A percentile compares a stretch with the other conserved stretches of the same genome.
These are phyloP conservation scores for Loripinus fragilis DNA, from an alignment of 2,888 invertebrate species.

Conservation along the genomic window DNA sequence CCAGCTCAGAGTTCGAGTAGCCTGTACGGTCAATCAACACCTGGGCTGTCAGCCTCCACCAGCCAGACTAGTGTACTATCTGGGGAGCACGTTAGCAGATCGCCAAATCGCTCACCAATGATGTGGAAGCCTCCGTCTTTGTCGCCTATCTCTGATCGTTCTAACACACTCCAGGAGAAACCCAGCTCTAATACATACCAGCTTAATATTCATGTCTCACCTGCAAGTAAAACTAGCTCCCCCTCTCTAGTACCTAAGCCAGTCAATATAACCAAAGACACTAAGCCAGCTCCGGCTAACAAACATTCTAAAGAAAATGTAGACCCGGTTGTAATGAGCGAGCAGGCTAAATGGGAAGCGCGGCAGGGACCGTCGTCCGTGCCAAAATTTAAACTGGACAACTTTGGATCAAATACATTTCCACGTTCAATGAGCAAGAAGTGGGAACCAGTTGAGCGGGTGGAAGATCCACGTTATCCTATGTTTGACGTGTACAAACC, in stretches of 20 bases:
- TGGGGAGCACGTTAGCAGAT: conserved; percentile 38
- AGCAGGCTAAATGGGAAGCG: conserved; percentile 57
- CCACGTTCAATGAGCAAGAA: conserved; percentile 27
- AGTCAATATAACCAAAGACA: not conserved
- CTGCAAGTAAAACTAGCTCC: not conserved
- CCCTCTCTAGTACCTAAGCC: not conserved
- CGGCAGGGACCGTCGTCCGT: conserved; percentile 30
- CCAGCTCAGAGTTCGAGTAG: conserved; percentile 14
- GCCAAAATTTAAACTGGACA: conserved; percentile 57
- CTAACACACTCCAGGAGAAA: conserved; percentile 29
- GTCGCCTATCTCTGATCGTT: conserved; percentile 4
- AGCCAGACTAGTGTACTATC: conserved; percentile 45
- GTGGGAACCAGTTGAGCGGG: conserved; percentile 45
- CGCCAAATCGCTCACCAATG: conserved; percentile 40
- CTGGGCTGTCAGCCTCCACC: conserved; percentile 52
- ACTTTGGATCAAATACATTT: conserved; percentile 35
- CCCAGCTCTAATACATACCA: conserved; percentile 18
- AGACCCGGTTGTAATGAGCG: conserved; percentile 44
- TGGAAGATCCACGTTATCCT: conserved; percentile 52
- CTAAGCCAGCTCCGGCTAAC: not conserved
- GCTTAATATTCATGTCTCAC: conserved; percentile 10
- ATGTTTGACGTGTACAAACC: conserved; percentile 54
- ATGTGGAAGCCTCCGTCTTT: conserved; percentile 42
- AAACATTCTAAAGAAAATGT: conserved; percentile 45
- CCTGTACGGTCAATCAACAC: conserved; percentile 43